These are phyloP conservation scores for Diceros bicornis DNA, from an alignment of 2,797 vertebrate genomes.

Conservation along the genomic window DNA sequence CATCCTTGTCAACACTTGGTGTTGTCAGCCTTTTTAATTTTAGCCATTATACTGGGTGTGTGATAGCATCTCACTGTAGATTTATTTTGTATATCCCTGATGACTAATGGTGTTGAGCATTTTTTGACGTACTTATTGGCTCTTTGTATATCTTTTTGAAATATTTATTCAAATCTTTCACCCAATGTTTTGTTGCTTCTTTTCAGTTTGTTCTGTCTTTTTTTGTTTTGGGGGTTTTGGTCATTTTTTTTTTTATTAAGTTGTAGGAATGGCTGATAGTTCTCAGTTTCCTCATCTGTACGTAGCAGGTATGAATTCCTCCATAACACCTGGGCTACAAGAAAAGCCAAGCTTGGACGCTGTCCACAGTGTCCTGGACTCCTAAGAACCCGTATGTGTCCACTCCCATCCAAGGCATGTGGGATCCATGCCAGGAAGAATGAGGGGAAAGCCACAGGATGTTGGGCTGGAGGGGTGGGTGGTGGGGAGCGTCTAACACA, in stretches of 20 bases:
- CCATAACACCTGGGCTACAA: background rate
- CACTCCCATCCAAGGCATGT: background rate
- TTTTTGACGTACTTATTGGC: background rate
- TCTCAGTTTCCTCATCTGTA: background rate
- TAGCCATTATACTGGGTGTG: background rate
- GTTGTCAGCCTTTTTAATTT: background rate
- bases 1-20: background rate
- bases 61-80: background rate
- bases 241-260: background rate
- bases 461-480: background rate
- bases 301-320: background rate
- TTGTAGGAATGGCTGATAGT: background rate
- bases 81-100: background rate
- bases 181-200: background rate
- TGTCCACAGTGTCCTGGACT: background rate
- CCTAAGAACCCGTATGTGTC: background rate
- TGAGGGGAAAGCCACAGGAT: background rate
- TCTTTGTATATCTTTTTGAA: slow-evolving; percentile 18
- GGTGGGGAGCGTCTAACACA: background rate
- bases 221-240: background rate
- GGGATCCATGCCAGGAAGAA: background rate
- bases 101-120: background rate
- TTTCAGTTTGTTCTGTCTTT: background rate
- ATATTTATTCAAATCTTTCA: background rate
- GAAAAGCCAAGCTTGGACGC: background rate